Evolutionary conservation across 2,113 vertebrate species (phyloP).

Genomic region (Podocnemis expansa): DNA sequence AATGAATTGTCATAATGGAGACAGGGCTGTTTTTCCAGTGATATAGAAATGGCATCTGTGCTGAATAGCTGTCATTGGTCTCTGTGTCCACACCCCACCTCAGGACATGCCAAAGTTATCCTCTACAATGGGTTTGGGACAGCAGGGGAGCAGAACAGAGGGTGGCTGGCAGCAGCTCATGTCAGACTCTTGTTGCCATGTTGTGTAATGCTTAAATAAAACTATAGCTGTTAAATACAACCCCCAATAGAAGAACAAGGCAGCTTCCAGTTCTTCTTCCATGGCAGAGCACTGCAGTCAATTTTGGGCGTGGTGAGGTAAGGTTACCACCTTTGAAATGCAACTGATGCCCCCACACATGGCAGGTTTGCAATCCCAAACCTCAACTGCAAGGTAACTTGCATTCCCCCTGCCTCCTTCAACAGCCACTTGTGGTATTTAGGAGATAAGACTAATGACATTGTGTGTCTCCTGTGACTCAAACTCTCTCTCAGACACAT

Average conservation of each 20-base stretch:
- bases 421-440: no score
- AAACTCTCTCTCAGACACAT: no score
- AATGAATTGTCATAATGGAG: background rate
- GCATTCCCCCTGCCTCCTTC: no score
- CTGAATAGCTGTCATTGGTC: background rate
- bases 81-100: background rate
- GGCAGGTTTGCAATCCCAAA: no score
- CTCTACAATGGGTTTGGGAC: background rate
- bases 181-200: background rate
- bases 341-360: no score
- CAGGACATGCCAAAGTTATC: background rate
- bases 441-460: no score
- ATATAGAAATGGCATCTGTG: background rate
- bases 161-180: background rate
- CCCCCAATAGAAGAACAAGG: background rate
- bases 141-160: no score
- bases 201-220: background rate
- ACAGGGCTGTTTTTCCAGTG: background rate
- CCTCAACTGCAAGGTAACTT: no score
- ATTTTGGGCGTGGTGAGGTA: background rate
- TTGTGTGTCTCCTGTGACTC: no score
- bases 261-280: background rate
- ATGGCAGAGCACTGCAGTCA: rapidly evolving
- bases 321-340: background rate
- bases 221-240: background rate